A percentile compares a stretch with the other conserved stretches of the same genome.
Conservation (phyloP, 2,113 vertebrate species). For the Rhabdornis inornatus region DNA sequence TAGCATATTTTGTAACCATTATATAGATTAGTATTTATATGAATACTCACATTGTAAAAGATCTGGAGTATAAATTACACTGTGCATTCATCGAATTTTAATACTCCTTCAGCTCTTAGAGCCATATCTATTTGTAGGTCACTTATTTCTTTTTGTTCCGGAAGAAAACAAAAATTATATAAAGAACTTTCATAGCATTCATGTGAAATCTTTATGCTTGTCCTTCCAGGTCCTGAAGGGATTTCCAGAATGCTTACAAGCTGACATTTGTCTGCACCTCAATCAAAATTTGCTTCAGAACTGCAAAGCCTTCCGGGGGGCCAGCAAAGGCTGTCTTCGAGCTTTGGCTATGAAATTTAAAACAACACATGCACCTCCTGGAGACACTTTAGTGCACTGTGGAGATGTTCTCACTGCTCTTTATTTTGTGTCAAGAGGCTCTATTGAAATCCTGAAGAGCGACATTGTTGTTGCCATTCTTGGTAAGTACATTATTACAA, state of each 20-base stretch:
- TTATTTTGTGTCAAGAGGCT: constrained; percentile 95
- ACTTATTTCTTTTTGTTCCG: not conserved
- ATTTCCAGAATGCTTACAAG: constrained; percentile 98
- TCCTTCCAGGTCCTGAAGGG: constrained; percentile 91
- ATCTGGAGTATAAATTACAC: constrained; percentile 13
- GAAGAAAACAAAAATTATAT: constrained; percentile 3
- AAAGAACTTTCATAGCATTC: not conserved
- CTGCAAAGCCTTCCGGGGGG: constrained; percentile 93
- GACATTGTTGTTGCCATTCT: constrained; percentile 98
- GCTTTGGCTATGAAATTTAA: constrained; percentile 97
- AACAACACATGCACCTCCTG: constrained; percentile 93
- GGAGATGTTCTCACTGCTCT: constrained; percentile 95
- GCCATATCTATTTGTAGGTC: not conserved
- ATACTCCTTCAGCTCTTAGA: not conserved
- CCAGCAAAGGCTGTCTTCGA: constrained; percentile 95
- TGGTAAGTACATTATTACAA: constrained; percentile 76
- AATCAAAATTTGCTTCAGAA: constrained; percentile 90
- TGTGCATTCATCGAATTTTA: not conserved
- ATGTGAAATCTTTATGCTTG: constrained; percentile 61
- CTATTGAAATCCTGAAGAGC: constrained; percentile 97
- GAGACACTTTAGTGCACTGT: constrained; percentile 93
- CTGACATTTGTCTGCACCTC: constrained; percentile 97
- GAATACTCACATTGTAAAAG: not conserved
- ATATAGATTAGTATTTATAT: not conserved
- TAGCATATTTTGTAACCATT: not conserved